A percentile compares a stretch with the other conserved stretches of the same genome.
These are phyloP conservation scores for Calliphora vicina DNA, from an alignment of 1,140 invertebrate species.

Conservation along the genomic window DNA sequence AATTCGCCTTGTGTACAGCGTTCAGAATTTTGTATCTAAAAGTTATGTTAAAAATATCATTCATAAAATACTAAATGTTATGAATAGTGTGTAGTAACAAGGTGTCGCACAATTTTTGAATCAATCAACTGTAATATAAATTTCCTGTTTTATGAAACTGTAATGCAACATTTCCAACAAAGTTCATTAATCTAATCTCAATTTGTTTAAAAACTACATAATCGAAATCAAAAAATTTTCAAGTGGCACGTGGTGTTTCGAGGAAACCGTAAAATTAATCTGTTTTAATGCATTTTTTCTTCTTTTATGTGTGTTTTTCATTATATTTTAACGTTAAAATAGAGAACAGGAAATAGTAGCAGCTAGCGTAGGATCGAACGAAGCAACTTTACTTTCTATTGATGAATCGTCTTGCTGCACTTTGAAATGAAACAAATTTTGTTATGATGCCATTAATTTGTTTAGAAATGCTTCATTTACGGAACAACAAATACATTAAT, in stretches of 20 bases:
- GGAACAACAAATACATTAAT: neutral
- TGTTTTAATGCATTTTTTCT: neutral
- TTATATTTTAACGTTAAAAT: neutral
- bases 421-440: neutral
- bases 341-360: neutral
- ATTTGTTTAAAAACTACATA: neutral
- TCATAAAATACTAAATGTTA: too few species aligned
- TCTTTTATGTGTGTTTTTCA: slow-evolving; percentile 9
- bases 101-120: too few species aligned
- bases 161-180: too few species aligned
- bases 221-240: neutral
- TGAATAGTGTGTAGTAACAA: too few species aligned
- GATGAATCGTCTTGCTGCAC: neutral
- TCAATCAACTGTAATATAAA: too few species aligned
- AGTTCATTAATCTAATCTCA: slow-evolving; percentile 2
- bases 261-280: neutral
- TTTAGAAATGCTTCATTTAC: neutral
- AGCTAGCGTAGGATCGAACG: neutral
- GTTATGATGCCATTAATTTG: neutral
- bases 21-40: too few species aligned
- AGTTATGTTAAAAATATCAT: too few species aligned
- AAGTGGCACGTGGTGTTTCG: neutral
- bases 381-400: neutral
- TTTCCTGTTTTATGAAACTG: too few species aligned
- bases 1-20: too few species aligned